Base-by-base conservation (phyloP, 2,888 invertebrate species). In the Machimus atricapillus region DNA sequence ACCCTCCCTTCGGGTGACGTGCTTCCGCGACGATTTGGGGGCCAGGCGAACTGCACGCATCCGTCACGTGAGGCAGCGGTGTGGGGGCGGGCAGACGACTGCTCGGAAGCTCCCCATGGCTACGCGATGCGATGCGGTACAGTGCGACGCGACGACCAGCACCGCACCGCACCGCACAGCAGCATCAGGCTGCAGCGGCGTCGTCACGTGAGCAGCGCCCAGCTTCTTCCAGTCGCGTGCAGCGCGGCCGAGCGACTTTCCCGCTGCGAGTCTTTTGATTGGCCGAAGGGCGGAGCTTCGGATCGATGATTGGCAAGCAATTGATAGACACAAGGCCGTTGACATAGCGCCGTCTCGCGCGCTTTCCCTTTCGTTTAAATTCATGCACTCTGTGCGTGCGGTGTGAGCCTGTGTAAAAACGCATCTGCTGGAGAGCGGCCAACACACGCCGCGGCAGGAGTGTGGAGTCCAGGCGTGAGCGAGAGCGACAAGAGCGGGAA, bases 271-370 rank as follows among this genome's bases (percentile, higher is more conserved):
- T 8, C 19, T 85, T 74, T 85, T 73, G 73, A 85, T 85, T 85
- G 85, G 73, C 43, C 19, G 27, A 31, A 74, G 31, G 85, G 85
- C 85, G 85, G 19, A 19, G 85, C 76, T 76, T 83, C 1, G n/a
- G 23, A 83, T 73, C 83, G 37, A 83, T 83, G 83, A 83, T 83
- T 83, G 58, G 83, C 73, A 83, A 56, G 40, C 37, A 83, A 66
- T 83, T 83, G 83, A 83, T 73, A 83, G 66, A 83, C 37, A 43
- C 40, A 83, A 83, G 83, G 83, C 66, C 66, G 83, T 83, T 83
- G 66, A 83, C 83, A 66, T 83, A 73, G 16, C 66, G 34, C 83
- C 58, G 58, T 83, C 40, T 83, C 43, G 40, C 73, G 40, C 46
- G 40, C 83, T 83, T 83, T 83, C 83, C 83, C 83, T 83, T 83